Conservation (phyloP, 2,113 vertebrate species). For the Casuarius casuarius region DNA sequence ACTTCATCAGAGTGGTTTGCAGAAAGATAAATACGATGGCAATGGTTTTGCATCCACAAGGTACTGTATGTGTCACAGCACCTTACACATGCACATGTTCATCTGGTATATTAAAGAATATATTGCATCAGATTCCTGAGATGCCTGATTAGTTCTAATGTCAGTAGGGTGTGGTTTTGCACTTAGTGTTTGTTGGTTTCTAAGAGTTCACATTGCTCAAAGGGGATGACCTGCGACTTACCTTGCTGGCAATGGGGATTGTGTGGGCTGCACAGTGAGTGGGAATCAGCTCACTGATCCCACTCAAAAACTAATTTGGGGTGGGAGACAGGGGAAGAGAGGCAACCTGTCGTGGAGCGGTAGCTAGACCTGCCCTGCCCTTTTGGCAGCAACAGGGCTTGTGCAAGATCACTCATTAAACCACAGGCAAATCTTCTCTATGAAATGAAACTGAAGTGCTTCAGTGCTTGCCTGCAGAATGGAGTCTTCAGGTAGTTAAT, state of each 20-base stretch:
- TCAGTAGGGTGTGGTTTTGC: background rate
- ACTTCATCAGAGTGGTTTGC: background rate
- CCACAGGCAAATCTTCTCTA: background rate
- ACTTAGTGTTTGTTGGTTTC: background rate
- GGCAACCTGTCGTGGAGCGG: background rate
- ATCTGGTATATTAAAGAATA: background rate
- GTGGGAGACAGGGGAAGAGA: background rate
- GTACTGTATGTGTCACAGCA: background rate
- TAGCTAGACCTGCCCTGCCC: fast-evolving
- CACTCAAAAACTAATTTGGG: background rate
- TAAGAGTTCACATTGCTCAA: background rate
- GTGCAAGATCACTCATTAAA: background rate
- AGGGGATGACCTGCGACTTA: background rate
- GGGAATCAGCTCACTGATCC: background rate
- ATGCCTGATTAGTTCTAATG: background rate
- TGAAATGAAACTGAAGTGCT: background rate
- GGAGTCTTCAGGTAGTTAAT: background rate
- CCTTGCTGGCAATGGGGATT: background rate
- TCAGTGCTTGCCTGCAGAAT: background rate
- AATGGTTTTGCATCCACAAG: background rate
- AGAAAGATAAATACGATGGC: background rate
- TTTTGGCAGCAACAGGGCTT: background rate
- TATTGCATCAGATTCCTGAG: background rate
- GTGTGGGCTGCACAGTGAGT: background rate
- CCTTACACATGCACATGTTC: background rate